These are phyloP conservation scores for Redunca redunca DNA, from an alignment of 2,113 vertebrate species.

Conservation along the genomic window DNA sequence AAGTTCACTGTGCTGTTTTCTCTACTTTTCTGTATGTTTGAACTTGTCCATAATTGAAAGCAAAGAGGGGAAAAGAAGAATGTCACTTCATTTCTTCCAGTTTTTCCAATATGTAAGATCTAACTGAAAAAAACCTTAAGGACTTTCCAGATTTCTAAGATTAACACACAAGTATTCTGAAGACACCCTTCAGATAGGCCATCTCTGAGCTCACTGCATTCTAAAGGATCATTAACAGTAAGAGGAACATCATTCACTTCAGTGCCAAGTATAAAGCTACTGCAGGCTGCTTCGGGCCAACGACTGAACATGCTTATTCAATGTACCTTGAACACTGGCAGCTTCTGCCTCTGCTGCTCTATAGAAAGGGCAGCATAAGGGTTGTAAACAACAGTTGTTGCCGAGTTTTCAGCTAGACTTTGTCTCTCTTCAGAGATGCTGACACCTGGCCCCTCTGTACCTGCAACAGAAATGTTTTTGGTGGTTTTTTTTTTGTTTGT, in stretches of 20 bases:
- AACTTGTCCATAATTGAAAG: not conserved
- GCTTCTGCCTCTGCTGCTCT: constrained; percentile 96
- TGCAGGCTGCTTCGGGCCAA: accelerated
- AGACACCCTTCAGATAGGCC: not conserved
- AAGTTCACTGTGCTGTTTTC: not conserved
- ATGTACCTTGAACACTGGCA: constrained; percentile 96
- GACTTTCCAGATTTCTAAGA: not conserved
- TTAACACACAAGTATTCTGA: not conserved
- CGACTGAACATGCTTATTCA: not conserved
- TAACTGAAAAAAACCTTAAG: not conserved
- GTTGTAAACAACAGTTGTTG: constrained; percentile 90
- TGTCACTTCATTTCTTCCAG: not conserved
- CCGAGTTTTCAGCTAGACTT: constrained; percentile 87
- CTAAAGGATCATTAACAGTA: not conserved
- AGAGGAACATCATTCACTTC: not conserved
- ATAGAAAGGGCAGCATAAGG: constrained; percentile 93
- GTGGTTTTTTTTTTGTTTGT: too few species aligned
- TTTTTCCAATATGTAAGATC: not conserved
- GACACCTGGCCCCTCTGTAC: constrained; percentile 92
- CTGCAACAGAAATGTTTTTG: constrained; percentile 76
- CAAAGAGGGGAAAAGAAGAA: not conserved
- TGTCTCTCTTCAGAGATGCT: constrained; percentile 92
- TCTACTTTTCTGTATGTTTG: not conserved
- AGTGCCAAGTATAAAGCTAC: not conserved
- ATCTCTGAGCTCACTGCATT: not conserved